These are phyloP conservation scores for Microdon myrmicae DNA, from an alignment of 2,888 invertebrate species.

Conservation along the genomic window DNA sequence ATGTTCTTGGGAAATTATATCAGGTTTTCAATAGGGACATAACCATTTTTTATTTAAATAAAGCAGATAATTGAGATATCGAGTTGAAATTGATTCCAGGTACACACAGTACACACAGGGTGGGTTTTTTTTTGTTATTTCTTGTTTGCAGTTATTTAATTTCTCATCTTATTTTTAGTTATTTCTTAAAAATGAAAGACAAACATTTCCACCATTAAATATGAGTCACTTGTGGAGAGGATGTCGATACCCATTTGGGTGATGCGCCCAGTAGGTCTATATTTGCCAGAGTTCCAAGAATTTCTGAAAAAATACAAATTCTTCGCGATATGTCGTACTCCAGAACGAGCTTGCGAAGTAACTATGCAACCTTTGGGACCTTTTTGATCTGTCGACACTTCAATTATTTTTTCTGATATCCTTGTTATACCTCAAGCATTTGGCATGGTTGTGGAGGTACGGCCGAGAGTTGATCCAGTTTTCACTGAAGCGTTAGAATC, in stretches of 20 bases:
- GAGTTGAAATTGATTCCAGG: too few species aligned
- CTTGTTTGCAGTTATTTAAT: too few species aligned
- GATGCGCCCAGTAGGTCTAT: slow-evolving; percentile 97
- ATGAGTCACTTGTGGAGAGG: slow-evolving; percentile 89
- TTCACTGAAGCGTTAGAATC: slow-evolving; percentile 82
- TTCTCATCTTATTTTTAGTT: too few species aligned
- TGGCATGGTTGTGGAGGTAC: slow-evolving; percentile 92
- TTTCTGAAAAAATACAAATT: slow-evolving; percentile 86
- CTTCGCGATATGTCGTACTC: slow-evolving; percentile 90
- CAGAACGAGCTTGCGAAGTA: slow-evolving; percentile 90
- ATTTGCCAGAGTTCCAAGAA: slow-evolving; percentile 84
- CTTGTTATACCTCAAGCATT: slow-evolving; percentile 94
- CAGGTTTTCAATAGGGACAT: too few species aligned
- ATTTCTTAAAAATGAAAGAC: slow-evolving; percentile 33
- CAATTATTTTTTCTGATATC: slow-evolving; percentile 98
- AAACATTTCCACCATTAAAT: slow-evolving; percentile 81
- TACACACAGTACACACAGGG: too few species aligned
- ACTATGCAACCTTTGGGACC: slow-evolving; percentile 90
- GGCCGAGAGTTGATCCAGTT: slow-evolving; percentile 88
- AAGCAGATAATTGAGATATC: too few species aligned
- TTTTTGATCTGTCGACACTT: slow-evolving; percentile 92
- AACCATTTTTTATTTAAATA: too few species aligned
- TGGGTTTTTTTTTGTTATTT: too few species aligned
- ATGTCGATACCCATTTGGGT: slow-evolving; percentile 94
- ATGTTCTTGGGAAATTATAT: too few species aligned